Base-by-base conservation (phyloP, 2,888 invertebrate species). In the Pammene fasciana region DNA sequence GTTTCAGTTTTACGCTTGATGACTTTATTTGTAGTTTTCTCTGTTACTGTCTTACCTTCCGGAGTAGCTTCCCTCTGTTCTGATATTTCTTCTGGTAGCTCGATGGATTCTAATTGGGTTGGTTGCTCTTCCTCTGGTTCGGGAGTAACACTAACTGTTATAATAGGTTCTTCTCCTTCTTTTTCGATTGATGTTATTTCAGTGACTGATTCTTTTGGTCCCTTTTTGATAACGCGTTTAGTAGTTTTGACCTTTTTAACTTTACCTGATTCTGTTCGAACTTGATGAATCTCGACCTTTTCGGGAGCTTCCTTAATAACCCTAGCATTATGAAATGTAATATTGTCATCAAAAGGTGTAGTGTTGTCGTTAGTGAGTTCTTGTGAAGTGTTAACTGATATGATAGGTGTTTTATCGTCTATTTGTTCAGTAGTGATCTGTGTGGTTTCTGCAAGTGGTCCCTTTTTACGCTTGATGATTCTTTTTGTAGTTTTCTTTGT, bases 401-500 rank as follows among this genome's bases (percentile, higher is more conserved):
- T 82, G 2, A 80, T 73, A 0, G 87, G 84, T 34, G 73, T 72
- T 36, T 81, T 74, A 14, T 77, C 80, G 13, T 41, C 56, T 16
- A 16, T 13, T 56, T 56, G 56, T 56, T 56, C 56, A 56, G 45
- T 59, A 10, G 59, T 46, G 4, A 59, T 59, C 34, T 59, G 45
- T 14, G 56, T 56, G 11, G 46, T 59, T 46, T 59, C 59, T 10
- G 26, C 46, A n/a, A 26, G n/a, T 34, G 34, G 34, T 14, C 59
- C 34, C 34, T 46, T 26, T 10, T 46, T 26, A 10, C 59, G 59
- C 10, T 59, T 59, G 4, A 46, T 83, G 0, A 82, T 72, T 14
- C 80, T 78, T 68, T 85, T 87, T 16, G 80, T 82, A 11, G 74
- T 76, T 67, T 78, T 81, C 43, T 72, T 79, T 65, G 74, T 73